Percentiles rank a stretch among this genome's conserved stretches.
Conservation (phyloP, 2,888 invertebrate species). For the Drosophila mimica region DNA sequence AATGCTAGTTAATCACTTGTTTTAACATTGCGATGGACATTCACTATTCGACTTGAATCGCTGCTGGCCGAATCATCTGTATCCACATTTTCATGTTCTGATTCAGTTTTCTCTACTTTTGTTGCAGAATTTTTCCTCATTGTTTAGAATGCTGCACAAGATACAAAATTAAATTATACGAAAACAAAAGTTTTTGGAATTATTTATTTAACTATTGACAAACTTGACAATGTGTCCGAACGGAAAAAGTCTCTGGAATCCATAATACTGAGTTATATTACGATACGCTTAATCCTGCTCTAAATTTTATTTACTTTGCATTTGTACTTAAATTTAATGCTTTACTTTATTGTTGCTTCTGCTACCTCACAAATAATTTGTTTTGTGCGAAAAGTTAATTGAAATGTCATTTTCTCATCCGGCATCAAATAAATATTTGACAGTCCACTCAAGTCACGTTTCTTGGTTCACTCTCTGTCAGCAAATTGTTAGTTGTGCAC, state of each 20-base stretch:
- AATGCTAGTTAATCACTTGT: slow-evolving; percentile 45
- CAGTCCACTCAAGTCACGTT: slow-evolving; percentile 20
- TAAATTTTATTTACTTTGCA: not conserved
- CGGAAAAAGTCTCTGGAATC: not conserved
- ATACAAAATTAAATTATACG: not conserved
- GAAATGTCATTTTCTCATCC: slow-evolving; percentile 22
- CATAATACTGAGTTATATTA: not conserved
- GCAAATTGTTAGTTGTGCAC: slow-evolving; percentile 8
- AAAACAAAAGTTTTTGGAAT: not conserved
- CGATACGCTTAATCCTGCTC: not conserved
- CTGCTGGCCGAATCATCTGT: slow-evolving; percentile 24
- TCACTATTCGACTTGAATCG: slow-evolving; percentile 16
- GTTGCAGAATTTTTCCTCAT: not conserved
- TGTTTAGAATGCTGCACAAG: not conserved
- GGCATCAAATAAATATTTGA: slow-evolving; percentile 17
- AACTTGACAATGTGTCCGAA: not conserved
- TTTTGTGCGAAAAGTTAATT: slow-evolving; percentile 5
- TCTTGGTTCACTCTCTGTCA: not conserved
- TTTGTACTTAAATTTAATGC: not conserved
- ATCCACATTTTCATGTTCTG: not conserved
- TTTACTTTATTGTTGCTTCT: not conserved
- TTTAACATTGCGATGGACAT: slow-evolving; percentile 47
- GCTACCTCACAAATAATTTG: not conserved
- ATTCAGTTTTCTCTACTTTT: not conserved
- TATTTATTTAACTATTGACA: not conserved